Evolutionary conservation across 2,888 invertebrate genomes (phyloP).

Genomic region (Diaphora mendica): DNA sequence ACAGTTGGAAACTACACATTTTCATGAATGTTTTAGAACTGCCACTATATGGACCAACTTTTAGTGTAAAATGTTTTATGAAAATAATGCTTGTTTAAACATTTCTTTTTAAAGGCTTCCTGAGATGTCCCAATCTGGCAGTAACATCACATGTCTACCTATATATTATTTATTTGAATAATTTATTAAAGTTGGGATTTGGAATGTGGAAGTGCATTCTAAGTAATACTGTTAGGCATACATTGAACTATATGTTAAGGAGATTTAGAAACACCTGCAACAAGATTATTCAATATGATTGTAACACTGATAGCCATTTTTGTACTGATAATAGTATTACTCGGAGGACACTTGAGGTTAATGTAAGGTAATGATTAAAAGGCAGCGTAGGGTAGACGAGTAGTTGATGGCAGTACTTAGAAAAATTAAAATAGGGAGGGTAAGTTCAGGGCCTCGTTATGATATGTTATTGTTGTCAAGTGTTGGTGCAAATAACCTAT

Average conservation of each 20-base stretch:
- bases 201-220: constrained; percentile 24
- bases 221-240: constrained; percentile 8
- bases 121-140: constrained; percentile 19
- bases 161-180: constrained; percentile 49
- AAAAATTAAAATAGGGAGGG: constrained; percentile 61
- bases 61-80: neutral
- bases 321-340: constrained; percentile 23
- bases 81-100: constrained; percentile 20
- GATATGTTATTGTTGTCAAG: constrained; percentile 52
- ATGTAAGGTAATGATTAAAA: constrained; percentile 43
- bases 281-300: constrained; percentile 4
- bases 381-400: constrained; percentile 46
- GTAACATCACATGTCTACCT: constrained; percentile 36
- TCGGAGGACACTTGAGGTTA: constrained; percentile 23
- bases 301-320: neutral
- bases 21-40: neutral
- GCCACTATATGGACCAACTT: neutral
- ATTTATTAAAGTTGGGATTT: constrained; percentile 43
- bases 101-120: neutral
- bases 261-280: neutral
- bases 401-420: constrained; percentile 68
- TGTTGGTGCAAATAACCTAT: constrained; percentile 39
- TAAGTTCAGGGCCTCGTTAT: constrained; percentile 50
- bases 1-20: neutral
- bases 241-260: neutral